These are phyloP conservation scores for Percopsis omiscomaycus DNA, from an alignment of 2,797 vertebrate species.

Conservation along the genomic window DNA sequence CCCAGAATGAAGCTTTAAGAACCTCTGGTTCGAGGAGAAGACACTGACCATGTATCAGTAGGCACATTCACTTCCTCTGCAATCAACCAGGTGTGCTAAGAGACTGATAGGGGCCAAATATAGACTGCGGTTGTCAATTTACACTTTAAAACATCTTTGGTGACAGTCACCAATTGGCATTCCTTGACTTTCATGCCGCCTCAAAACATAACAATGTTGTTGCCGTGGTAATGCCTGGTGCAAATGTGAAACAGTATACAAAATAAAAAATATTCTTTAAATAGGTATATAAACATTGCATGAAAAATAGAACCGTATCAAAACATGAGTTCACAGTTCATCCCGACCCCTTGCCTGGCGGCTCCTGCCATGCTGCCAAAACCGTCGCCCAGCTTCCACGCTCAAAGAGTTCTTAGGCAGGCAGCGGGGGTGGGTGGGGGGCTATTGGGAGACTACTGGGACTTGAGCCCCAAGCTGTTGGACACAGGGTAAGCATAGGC, in stretches of 20 bases:
- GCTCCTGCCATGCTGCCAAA: slow-evolving; percentile 18
- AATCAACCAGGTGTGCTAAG: slow-evolving; percentile 26
- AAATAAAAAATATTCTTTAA: slow-evolving; percentile 99
- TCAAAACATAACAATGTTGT: slow-evolving; percentile 61
- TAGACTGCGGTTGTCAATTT: slow-evolving; percentile 48
- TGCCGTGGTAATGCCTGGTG: slow-evolving; percentile 73
- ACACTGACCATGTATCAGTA: slow-evolving; percentile 21
- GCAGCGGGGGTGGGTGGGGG: not conserved
- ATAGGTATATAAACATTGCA: slow-evolving; percentile 98
- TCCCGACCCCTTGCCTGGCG: slow-evolving; percentile 37
- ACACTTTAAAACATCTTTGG: slow-evolving; percentile 72
- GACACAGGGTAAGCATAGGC: slow-evolving; percentile 87
- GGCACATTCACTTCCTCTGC: slow-evolving; percentile 26
- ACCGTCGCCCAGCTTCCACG: slow-evolving; percentile 7
- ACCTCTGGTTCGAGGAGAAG: slow-evolving; percentile 14
- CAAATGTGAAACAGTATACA: slow-evolving; percentile 91
- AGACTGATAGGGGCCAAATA: slow-evolving; percentile 31
- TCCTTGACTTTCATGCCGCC: slow-evolving; percentile 57
- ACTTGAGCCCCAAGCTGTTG: slow-evolving; percentile 84
- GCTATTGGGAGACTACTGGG: slow-evolving; percentile 73
- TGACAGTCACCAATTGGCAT: slow-evolving; percentile 67
- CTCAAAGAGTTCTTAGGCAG: slow-evolving; percentile 36
- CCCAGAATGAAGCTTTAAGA: slow-evolving; percentile 11
- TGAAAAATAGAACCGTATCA: slow-evolving; percentile 99
- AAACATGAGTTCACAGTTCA: slow-evolving; percentile 86